phyloP scores from a whole-genome alignment of 2,113 vertebrate species.

The Vulpes vulpes region DNA sequence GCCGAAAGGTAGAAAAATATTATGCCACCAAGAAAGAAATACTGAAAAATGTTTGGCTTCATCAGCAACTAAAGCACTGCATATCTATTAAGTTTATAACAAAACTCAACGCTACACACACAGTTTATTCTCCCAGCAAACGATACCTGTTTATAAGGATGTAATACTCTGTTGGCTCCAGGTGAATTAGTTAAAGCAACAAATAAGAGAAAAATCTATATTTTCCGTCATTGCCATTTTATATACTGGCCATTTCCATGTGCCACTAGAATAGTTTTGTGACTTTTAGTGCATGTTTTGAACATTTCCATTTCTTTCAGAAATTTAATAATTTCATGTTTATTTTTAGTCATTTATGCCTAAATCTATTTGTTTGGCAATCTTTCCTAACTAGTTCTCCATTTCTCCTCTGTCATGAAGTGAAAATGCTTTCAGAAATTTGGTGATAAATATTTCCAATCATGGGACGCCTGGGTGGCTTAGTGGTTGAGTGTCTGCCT shows the following conservation, averaged over 20 bases:
- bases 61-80: not conserved
- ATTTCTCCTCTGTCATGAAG: constrained; percentile 1
- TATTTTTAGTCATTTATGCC: not conserved
- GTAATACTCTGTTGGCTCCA: not conserved
- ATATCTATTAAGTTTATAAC: not conserved
- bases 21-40: not conserved
- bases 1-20: constrained; percentile 37
- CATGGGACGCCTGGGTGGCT: not conserved
- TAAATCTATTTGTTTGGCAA: not conserved
- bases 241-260: constrained; percentile 18
- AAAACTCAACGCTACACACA: not conserved
- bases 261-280: not conserved
- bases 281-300: not conserved
- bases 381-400: not conserved
- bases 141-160: not conserved
- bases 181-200: constrained; percentile 40
- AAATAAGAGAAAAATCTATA: not conserved
- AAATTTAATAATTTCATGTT: not conserved
- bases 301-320: constrained; percentile 34
- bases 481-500: no score
- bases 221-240: constrained; percentile 55
- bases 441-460: constrained; percentile 28
- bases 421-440: constrained; percentile 41
- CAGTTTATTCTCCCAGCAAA: constrained; percentile 37
- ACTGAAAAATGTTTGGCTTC: constrained; percentile 22